Conservation (phyloP, 37 sponge, comb jelly and placozoan genomes). For the Halisarca cf. caerulea region DNA sequence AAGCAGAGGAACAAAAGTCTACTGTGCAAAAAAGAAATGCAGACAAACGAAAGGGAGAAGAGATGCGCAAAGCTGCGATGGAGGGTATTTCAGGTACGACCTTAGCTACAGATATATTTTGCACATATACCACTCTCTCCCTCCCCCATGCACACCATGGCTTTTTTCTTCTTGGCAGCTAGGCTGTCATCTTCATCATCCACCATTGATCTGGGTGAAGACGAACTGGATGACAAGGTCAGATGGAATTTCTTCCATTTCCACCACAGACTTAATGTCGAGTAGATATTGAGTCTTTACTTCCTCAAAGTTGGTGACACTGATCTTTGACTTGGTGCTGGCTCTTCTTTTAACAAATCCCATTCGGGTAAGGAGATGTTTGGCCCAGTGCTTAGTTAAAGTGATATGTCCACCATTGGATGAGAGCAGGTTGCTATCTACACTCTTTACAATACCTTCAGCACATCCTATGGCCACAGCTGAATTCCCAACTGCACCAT, state of each 20-base stretch:
- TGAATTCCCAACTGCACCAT: slow-evolving; percentile 55
- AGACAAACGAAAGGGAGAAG: not conserved
- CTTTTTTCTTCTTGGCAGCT: not conserved
- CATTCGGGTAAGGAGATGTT: no score
- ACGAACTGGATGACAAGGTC: not conserved
- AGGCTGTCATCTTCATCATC: slow-evolving; percentile 5
- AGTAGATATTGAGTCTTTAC: slow-evolving; percentile 26
- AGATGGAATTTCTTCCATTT: slow-evolving; percentile 60
- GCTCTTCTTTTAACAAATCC: no score
- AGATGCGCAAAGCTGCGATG: not conserved
- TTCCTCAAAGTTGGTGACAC: not conserved
- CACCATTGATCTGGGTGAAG: not conserved
- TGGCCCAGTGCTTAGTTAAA: no score
- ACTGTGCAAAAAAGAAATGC: not conserved
- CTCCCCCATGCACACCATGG: not conserved
- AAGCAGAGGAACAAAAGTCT: not conserved
- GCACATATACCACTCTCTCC: not conserved
- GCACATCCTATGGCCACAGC: slow-evolving; percentile 55
- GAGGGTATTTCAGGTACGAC: not conserved
- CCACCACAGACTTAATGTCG: slow-evolving; percentile 23
- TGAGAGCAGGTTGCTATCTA: no score
- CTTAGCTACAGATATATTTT: not conserved
- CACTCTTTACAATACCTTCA: no score
- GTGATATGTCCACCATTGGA: no score
- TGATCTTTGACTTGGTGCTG: not conserved